These are phyloP conservation scores for Helicolenus hilgendorfi DNA, from an alignment of 2,797 vertebrate species.

Conservation along the genomic window DNA sequence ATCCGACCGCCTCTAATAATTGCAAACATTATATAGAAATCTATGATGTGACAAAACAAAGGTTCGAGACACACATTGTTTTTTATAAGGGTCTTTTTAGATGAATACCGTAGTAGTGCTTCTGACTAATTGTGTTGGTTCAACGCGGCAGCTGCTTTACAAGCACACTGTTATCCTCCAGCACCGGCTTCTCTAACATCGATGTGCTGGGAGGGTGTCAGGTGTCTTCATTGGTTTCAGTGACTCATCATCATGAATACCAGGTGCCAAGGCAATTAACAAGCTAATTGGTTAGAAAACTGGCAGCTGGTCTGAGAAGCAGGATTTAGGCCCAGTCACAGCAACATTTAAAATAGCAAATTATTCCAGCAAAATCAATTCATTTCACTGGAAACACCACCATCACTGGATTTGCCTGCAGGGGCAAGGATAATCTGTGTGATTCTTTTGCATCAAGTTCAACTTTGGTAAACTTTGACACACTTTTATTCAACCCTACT, in stretches of 20 bases:
- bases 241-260: not conserved
- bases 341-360: not conserved
- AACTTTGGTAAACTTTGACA: not conserved
- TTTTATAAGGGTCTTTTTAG: not conserved
- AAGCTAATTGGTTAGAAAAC: not conserved
- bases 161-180: not conserved
- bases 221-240: not conserved
- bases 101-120: not conserved
- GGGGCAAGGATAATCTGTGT: not conserved
- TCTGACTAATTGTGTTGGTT: not conserved
- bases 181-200: not conserved
- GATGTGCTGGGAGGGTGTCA: not conserved
- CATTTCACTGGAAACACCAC: not conserved
- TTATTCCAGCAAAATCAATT: not conserved
- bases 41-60: not conserved
- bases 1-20: constrained; percentile 14
- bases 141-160: not conserved
- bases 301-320: not conserved
- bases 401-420: not conserved
- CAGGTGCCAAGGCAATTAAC: not conserved
- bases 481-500: not conserved
- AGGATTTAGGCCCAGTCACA: not conserved
- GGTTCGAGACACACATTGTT: not conserved
- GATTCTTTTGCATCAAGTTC: not conserved
- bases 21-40: not conserved